phyloP scores from a whole-genome alignment of 2,113 vertebrate species.

The Pan paniscus region DNA sequence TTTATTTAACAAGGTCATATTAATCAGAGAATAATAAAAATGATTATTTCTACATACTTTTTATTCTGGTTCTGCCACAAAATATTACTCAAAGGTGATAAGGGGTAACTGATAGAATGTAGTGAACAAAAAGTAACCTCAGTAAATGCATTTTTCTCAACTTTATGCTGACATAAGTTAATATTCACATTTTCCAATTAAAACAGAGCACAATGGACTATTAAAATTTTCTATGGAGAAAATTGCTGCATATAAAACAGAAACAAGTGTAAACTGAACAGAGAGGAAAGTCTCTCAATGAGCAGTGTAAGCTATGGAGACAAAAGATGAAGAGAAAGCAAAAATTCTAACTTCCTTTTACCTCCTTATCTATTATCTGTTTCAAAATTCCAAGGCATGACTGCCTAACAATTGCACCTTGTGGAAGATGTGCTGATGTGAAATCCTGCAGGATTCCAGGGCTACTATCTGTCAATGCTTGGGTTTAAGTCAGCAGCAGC shows the following conservation, averaged over 20 bases:
- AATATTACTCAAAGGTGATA: neutral
- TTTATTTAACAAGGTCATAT: neutral
- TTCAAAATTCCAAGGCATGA: conserved; percentile 42
- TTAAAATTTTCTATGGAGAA: conserved; percentile 49
- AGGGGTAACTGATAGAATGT: conserved; percentile 10
- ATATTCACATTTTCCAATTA: conserved; percentile 66
- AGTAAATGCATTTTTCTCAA: conserved; percentile 32
- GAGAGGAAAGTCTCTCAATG: neutral
- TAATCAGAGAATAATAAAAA: neutral
- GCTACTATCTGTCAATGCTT: conserved; percentile 29
- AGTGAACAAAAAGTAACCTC: conserved; percentile 44
- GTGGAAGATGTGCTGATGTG: conserved; percentile 35
- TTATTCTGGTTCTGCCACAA: neutral
- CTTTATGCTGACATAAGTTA: conserved; percentile 25
- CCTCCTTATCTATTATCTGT: neutral
- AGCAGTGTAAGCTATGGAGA: conserved; percentile 41
- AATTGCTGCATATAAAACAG: neutral
- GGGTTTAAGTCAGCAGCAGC: conserved; percentile 70
- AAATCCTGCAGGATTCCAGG: conserved; percentile 41
- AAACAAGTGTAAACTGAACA: neutral
- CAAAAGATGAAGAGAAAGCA: neutral
- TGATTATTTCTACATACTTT: neutral
- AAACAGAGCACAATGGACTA: conserved; percentile 48
- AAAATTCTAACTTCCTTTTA: conserved; percentile 7
- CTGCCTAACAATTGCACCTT: conserved; percentile 30